Conservation (phyloP, 2,113 vertebrate species). For the Trogon surrucura region DNA sequence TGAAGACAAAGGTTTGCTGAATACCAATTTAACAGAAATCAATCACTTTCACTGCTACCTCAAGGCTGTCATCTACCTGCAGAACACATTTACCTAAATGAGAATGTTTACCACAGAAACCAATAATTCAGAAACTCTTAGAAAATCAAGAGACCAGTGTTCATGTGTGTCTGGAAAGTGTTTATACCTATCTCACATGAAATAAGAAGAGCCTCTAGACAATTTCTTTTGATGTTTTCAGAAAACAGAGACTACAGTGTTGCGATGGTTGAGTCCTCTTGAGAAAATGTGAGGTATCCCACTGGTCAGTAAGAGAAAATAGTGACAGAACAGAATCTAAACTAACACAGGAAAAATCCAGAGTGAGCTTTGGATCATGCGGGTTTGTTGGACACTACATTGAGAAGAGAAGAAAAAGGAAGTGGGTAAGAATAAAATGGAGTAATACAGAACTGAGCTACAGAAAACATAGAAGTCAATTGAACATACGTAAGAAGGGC, state of each 20-base stretch:
- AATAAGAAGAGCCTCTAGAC: neutral
- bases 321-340: neutral
- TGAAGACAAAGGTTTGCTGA: neutral
- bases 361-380: neutral
- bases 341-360: neutral
- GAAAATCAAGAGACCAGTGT: neutral
- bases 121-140: neutral
- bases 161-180: neutral
- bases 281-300: neutral
- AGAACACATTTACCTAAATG: neutral
- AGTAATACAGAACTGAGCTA: neutral
- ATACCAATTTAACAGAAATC: neutral
- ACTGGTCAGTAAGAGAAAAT: neutral
- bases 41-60: neutral
- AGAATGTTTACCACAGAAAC: neutral
- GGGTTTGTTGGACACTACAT: accelerated
- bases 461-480: neutral
- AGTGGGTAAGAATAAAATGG: neutral
- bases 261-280: neutral
- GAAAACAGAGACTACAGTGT: neutral
- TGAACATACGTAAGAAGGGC: too few species aligned
- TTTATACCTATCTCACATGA: neutral
- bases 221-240: neutral
- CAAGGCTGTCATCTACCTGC: neutral
- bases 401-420: neutral